These are phyloP conservation scores for Ophion ventricosus DNA, from an alignment of 2,888 invertebrate genomes.

Conservation along the genomic window DNA sequence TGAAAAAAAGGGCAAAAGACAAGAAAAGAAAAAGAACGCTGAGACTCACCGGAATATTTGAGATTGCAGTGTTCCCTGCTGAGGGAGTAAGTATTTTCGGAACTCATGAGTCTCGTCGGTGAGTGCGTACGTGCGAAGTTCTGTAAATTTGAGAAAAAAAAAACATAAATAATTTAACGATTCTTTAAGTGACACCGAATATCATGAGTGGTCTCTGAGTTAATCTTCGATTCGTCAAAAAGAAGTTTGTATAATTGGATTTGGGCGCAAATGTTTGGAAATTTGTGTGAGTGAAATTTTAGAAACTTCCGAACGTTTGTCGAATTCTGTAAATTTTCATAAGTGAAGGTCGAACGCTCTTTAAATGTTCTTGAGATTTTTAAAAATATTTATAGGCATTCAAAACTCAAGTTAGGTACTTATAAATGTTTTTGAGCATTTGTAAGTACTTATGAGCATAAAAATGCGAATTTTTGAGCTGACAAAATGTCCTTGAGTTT, in stretches of 20 bases:
- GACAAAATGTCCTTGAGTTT: background rate
- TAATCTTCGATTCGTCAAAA: background rate
- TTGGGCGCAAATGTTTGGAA: too few species aligned
- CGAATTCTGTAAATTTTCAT: background rate
- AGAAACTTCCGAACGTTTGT: background rate
- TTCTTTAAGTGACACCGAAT: background rate
- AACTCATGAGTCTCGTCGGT: constrained; percentile 82
- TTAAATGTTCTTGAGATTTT: too few species aligned
- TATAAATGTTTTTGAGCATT: background rate
- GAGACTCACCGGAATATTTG: constrained; percentile 80
- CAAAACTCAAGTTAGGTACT: background rate
- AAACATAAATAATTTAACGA: constrained; percentile 23
- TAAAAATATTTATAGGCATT: too few species aligned
- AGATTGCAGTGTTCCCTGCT: constrained; percentile 82
- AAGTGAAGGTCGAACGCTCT: too few species aligned
- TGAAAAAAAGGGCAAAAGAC: background rate
- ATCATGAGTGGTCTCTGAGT: too few species aligned
- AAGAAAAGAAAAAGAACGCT: background rate
- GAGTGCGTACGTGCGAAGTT: constrained; percentile 82
- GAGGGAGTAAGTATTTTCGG: constrained; percentile 82
- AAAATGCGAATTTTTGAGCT: background rate
- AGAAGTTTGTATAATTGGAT: background rate
- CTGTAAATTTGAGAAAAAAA: constrained; percentile 75
- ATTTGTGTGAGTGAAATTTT: too few species aligned
- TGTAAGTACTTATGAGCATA: background rate